Evolutionary conservation across 1,140 invertebrate genomes (phyloP), one percentile per base, ranked within the genome.

Genomic region (Euura saliciscinereae): DNA sequence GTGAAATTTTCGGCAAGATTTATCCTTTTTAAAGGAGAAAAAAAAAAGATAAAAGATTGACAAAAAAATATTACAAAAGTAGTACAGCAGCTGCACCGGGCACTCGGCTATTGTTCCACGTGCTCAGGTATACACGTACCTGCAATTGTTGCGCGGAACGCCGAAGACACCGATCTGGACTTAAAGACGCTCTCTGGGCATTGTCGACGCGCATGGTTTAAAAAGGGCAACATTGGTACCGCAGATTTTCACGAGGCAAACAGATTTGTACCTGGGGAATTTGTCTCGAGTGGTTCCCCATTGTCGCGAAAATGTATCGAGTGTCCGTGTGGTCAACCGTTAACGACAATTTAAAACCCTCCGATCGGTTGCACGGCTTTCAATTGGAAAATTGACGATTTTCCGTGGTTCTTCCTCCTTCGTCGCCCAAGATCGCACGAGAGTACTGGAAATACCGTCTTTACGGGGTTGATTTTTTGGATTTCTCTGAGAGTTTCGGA

Each of bases 401-500:
- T 28, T 28, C 28, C 28, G 28, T 28, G 28, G 28, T 0, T 28
- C 28, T 28, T 28, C 28, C 28, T 28, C 28, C 28, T 64, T 64
- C 13, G 59, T 64, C 59, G 59, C 28, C 28, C 28, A 28, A 28
- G 28, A 28, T 28, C 28, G 28, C 28, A 28, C 28, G 28, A 28
- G 28, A 28, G 28, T 28, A 28, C 0, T 28, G 28, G 28, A 28
- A 28, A 28, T 28, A 28, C 28, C 28, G 28, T 28, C 28, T 28
- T 59, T 59, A 8, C 51, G 8, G 51, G 51, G 51, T 8, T 59
- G 51, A 59, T 8, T 59, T 59, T 59, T 8, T 59, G 51, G 51
- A 59, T 59, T 78, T 84, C 82, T 81, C 83, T 82, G 83, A 86
- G 83, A 85, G 84, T 78, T 28, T 84, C 80, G 86, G 82, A 83